Conservation (phyloP, 2,797 vertebrate genomes). For the Gymnothorax reevesii region DNA sequence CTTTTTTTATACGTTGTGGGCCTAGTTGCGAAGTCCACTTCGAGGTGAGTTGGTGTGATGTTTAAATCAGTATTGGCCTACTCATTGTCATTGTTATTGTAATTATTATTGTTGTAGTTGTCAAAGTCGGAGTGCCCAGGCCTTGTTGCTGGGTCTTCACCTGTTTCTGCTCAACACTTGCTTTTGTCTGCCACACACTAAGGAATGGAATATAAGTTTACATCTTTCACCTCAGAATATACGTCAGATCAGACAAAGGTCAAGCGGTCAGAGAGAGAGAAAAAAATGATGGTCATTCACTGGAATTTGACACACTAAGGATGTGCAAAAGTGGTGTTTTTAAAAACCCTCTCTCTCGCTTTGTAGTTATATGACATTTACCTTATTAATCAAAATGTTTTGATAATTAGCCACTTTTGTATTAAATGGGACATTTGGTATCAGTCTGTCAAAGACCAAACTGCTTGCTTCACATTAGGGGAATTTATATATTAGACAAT, state of each 20-base stretch:
- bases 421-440: background rate
- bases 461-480: background rate
- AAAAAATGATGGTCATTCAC: background rate
- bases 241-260: background rate
- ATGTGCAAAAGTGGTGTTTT: background rate
- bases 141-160: no score
- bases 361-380: background rate
- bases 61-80: no score
- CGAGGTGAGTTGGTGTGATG: no score
- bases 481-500: background rate
- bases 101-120: no score
- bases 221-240: background rate
- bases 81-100: no score
- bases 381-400: background rate
- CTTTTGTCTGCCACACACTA: background rate
- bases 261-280: background rate
- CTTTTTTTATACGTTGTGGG: no score
- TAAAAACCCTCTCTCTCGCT: background rate
- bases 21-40: no score
- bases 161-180: constrained; percentile 6
- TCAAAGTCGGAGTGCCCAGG: no score
- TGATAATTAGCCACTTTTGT: background rate
- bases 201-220: background rate
- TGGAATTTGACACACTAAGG: background rate
- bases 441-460: background rate